phyloP scores from a whole-genome alignment of 1,140 invertebrate genomes.

The Brachionus rubens region DNA sequence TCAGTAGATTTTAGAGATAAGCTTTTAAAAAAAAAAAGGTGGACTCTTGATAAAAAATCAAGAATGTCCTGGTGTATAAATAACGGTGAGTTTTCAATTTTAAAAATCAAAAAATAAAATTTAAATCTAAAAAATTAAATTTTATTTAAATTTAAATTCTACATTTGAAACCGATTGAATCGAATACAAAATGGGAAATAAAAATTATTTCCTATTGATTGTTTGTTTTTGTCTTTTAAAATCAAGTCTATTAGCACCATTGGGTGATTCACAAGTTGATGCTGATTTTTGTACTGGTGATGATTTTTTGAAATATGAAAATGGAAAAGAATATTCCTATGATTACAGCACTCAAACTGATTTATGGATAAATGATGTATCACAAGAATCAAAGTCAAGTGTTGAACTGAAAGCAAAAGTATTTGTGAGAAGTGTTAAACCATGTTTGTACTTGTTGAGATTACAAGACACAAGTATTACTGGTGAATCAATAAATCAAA shows the following conservation, averaged over 20 bases:
- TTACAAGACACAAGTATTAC: slow-evolving; percentile 3
- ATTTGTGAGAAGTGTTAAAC: slow-evolving; percentile 3
- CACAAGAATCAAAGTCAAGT: slow-evolving; percentile 12
- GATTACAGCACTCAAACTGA: slow-evolving; percentile 4
- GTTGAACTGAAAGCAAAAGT: slow-evolving; percentile 34
- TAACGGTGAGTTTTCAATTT: too few species aligned
- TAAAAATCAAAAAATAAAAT: too few species aligned
- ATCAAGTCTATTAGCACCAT: background rate
- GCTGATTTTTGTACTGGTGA: background rate
- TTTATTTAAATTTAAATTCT: too few species aligned
- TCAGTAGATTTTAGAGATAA: too few species aligned
- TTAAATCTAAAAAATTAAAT: too few species aligned
- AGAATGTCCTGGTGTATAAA: too few species aligned
- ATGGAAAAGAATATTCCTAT: slow-evolving; percentile 36
- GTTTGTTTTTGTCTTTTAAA: background rate
- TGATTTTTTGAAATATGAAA: background rate
- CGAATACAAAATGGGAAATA: slow-evolving; percentile 20
- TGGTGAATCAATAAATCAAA: slow-evolving; percentile 23
- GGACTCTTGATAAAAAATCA: too few species aligned
- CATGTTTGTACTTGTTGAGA: slow-evolving; percentile 40
- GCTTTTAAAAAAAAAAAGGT: too few species aligned
- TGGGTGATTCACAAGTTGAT: background rate
- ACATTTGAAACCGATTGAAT: too few species aligned
- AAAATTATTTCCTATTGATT: slow-evolving; percentile 25
- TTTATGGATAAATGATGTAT: slow-evolving; percentile 46